Base-by-base conservation (phyloP, 2,113 vertebrate species). In the Tragelaphus buxtoni region DNA sequence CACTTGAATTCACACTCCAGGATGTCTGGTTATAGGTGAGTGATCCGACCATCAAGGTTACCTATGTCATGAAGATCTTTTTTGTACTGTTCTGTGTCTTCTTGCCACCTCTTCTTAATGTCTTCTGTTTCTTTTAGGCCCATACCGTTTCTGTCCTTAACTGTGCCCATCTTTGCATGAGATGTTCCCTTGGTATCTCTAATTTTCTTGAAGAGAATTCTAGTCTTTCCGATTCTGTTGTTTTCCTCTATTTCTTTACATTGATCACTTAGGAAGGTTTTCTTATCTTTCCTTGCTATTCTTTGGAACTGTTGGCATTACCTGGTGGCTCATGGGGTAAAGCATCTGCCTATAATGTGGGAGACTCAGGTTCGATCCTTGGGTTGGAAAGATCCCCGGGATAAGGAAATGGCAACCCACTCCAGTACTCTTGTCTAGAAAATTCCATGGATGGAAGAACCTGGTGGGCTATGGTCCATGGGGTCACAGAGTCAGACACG, bases 321-420 rank as follows among this genome's bases (percentile, higher is more conserved):
- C n/a, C 9, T 69, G 65, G 4, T 39, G n/a, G 9, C 65, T 69
- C 9, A 69, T n/a, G 22, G 65, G n/a, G n/a, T 39, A 39, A 69
- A 39, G n/a, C n/a, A 69, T 69, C n/a, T 69, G n/a, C 4, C n/a
- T 18, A 5, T 9, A 11, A 0, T 69, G 18, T 0, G 0, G 18
- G n/a, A 69, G n/a, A 69, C n/a, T 4, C 9, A 39, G 9, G n/a
- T 39, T 22, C 0, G 0, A 22, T 69, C 18, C 65, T 69, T 35
- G 9, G 63, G 63, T 35, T 0, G 0, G 63, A 2, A 69, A 35
- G 17, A 35, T 69, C 17, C n/a, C 17, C 8, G 35, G 17, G 17
- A 22, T 18, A 39, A 69, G 9, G 0, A 39, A 69, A 69, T 69
- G 18, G 18, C 2, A 69, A 69, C 18, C 35, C 9, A 69, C n/a